These are phyloP conservation scores for Limnothrissa miodon DNA, from an alignment of 2,113 vertebrate species.

Conservation along the genomic window DNA sequence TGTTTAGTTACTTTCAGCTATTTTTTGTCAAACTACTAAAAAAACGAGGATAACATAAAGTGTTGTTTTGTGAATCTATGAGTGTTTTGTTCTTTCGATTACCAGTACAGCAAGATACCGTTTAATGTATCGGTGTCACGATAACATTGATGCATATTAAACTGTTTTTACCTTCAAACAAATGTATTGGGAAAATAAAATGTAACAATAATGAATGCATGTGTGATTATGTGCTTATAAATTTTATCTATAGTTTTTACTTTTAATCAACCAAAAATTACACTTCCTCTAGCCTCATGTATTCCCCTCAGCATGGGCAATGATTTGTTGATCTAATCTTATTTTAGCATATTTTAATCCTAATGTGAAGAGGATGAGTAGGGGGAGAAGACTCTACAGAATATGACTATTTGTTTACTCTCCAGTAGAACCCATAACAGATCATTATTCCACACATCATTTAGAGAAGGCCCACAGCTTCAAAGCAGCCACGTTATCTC, in stretches of 20 bases:
- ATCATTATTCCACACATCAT: slow-evolving; percentile 64
- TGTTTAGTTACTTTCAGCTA: not conserved
- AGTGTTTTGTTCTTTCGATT: not conserved
- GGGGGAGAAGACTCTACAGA: not conserved
- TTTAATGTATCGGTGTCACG: too few relatives aligned
- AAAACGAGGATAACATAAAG: not conserved
- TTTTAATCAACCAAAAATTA: not conserved
- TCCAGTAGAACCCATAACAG: slow-evolving; percentile 62
- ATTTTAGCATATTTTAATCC: not conserved
- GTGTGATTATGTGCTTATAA: not conserved
- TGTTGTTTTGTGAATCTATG: not conserved
- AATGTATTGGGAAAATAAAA: not conserved
- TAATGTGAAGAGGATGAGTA: not conserved
- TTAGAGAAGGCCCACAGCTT: slow-evolving; percentile 48
- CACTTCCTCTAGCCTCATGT: not conserved
- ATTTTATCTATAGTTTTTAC: not conserved
- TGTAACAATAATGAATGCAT: not conserved
- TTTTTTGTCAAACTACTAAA: not conserved
- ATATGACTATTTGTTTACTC: slow-evolving; percentile 63
- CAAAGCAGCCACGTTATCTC: slow-evolving; percentile 62
- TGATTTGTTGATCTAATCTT: not conserved
- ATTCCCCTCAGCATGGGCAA: not conserved
- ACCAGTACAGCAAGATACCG: too few relatives aligned
- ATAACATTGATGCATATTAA: not conserved
- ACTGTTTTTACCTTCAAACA: not conserved